Evolutionary conservation across 2,888 invertebrate genomes (phyloP), one percentile per base, ranked within the genome.

Genomic region (Luperina nickerlii): DNA sequence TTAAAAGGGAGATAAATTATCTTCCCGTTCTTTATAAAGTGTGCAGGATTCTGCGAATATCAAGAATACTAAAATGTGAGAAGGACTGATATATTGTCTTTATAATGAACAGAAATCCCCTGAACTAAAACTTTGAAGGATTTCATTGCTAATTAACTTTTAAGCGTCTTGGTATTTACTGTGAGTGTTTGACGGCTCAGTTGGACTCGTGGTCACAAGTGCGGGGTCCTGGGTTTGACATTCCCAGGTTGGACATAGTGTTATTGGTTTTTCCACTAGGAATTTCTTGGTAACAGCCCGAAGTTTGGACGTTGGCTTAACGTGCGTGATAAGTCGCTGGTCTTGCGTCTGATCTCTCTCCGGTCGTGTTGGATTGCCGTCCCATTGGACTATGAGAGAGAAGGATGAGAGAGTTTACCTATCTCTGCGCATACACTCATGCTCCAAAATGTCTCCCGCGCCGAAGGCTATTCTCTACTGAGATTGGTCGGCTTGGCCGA

Each of bases 1-100:
- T 76, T 79, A 76, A 62, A 73, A 76, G 57, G 38, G 18, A 68
- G 54, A 42, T 70, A 70, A 74, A 74, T 83, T 71, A 86, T 76
- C 42, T 68, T 68, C n/a, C 18, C 51, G n/a, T 24, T 67, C 13
- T 73, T 38, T 72, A 60, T 27, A 48, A 32, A 38, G 9, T 65
- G 71, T 73, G 63, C 48, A 84, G 38, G 38, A 57, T 27, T 51
- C 32, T 54, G 9, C 2, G 8, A 68, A 74, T 57, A 32, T 57
- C 5, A 2, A 81, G 38, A 15, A 24, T 60, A 60, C 15, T 69
- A 65, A 68, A 84, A n/a, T n/a, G 13, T 27, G 8, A n/a, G 48
- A 48, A n/a, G 9, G 1, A 11, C 24, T 54, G 24, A 13, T 66
- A 20, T 51, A 62, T 76, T 83, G 6, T 75, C 20, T 65, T 69